Conservation (phyloP, 1,140 invertebrate species). For the Monochamus saltuarius region DNA sequence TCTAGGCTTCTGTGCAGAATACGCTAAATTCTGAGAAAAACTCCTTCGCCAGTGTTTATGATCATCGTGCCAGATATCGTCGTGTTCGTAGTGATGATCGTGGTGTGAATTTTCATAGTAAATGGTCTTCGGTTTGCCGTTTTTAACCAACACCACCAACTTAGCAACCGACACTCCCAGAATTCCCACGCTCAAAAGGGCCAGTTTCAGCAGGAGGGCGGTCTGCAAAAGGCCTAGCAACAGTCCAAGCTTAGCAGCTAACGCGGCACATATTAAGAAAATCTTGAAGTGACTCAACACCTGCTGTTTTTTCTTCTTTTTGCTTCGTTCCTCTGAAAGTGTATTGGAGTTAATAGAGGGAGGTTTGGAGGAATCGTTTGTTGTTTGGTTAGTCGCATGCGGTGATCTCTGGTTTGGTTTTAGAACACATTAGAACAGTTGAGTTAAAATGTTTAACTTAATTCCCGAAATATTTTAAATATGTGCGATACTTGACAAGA, state of each 20-base stretch:
- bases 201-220: conserved; percentile 13
- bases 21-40: conserved; percentile 13
- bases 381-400: conserved; percentile 18
- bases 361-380: neutral
- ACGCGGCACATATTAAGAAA: conserved; percentile 2
- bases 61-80: conserved; percentile 8
- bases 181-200: conserved; percentile 3
- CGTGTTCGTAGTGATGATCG: conserved; percentile 19
- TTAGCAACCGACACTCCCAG: conserved; percentile 14
- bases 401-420: conserved; percentile 10
- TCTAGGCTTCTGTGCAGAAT: conserved; percentile 13
- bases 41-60: conserved; percentile 14
- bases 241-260: conserved; percentile 4
- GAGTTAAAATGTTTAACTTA: no score
- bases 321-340: conserved; percentile 11
- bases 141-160: conserved; percentile 14
- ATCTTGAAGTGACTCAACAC: neutral
- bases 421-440: neutral
- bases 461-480: no score
- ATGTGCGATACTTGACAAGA: no score
- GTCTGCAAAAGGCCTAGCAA: conserved; percentile 11
- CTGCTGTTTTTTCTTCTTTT: conserved; percentile 16
- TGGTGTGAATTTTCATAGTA: conserved; percentile 21
- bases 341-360: neutral
- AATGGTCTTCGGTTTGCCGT: conserved; percentile 16